phyloP scores from a whole-genome alignment of 2,888 invertebrate genomes.

The Acanthopleura granulata region DNA sequence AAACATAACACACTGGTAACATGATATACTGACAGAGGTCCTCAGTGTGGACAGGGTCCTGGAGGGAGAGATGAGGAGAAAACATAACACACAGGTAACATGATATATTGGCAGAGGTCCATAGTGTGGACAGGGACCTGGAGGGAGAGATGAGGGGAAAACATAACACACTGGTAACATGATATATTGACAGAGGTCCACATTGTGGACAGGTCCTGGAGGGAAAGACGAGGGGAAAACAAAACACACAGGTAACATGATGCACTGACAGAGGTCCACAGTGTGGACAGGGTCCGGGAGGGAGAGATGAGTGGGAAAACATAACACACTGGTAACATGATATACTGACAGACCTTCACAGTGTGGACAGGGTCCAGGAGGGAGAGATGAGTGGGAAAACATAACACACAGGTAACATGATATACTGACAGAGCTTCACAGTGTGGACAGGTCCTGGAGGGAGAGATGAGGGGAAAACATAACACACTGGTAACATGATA shows the following conservation, averaged over 20 bases:
- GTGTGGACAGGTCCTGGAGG: constrained; percentile 84
- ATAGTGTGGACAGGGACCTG: constrained; percentile 86
- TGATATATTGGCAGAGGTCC: constrained; percentile 74
- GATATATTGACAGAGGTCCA: constrained; percentile 75
- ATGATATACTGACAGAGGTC: constrained; percentile 74
- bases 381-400: constrained; percentile 77
- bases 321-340: no score
- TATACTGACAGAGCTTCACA: constrained; percentile 76
- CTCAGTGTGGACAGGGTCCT: constrained; percentile 86
- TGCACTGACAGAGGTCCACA: constrained; percentile 76
- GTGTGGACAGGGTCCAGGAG: constrained; percentile 85
- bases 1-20: no score
- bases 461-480: constrained; percentile 76
- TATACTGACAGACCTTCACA: constrained; percentile 76
- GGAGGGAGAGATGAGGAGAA: constrained; percentile 77
- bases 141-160: constrained; percentile 77
- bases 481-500: no score
- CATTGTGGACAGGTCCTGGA: constrained; percentile 85
- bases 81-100: no score
- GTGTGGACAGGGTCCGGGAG: constrained; percentile 85
- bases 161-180: no score
- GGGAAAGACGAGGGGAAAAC: constrained; percentile 76
- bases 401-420: no score
- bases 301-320: constrained; percentile 77
- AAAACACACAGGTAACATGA: no score